These are phyloP conservation scores for Pseudococcus viburni DNA, from an alignment of 2,888 invertebrate genomes.

Conservation along the genomic window DNA sequence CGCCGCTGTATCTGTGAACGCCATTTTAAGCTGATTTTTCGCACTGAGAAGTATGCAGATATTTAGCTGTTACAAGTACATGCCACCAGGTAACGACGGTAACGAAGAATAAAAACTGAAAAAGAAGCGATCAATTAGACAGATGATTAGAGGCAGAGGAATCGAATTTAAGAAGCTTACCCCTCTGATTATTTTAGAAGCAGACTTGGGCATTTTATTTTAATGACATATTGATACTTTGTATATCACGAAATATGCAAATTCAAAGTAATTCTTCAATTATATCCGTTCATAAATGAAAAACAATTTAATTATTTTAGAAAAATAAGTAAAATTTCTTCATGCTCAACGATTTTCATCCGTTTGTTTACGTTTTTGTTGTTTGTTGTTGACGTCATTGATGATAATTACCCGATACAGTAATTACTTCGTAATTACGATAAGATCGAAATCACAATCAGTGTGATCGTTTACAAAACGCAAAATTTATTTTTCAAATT, in stretches of 20 bases:
- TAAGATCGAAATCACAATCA: not conserved
- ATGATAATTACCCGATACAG: too few relatives aligned
- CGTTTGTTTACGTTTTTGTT: constrained; percentile 7
- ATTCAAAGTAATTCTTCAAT: not conserved
- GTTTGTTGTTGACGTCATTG: too few relatives aligned
- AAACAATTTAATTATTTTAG: not conserved
- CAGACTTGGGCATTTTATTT: constrained; percentile 33
- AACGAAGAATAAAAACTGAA: constrained; percentile 53
- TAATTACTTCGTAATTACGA: constrained; percentile 11
- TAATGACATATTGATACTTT: not conserved
- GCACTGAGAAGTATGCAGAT: constrained; percentile 19
- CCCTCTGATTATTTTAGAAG: constrained; percentile 43
- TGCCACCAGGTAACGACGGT: constrained; percentile 51
- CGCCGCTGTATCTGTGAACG: constrained; percentile 59
- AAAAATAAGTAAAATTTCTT: not conserved
- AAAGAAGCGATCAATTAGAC: not conserved
- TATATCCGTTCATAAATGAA: not conserved
- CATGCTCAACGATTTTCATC: not conserved
- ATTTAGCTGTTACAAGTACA: constrained; percentile 50
- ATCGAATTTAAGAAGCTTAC: not conserved
- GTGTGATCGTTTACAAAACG: not conserved
- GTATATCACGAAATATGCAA: not conserved
- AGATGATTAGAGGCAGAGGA: not conserved
- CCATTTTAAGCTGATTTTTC: constrained; percentile 34
- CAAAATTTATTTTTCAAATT: not conserved